These are phyloP conservation scores for Heliornis fulica DNA, from an alignment of 2,113 vertebrate genomes.

Conservation along the genomic window DNA sequence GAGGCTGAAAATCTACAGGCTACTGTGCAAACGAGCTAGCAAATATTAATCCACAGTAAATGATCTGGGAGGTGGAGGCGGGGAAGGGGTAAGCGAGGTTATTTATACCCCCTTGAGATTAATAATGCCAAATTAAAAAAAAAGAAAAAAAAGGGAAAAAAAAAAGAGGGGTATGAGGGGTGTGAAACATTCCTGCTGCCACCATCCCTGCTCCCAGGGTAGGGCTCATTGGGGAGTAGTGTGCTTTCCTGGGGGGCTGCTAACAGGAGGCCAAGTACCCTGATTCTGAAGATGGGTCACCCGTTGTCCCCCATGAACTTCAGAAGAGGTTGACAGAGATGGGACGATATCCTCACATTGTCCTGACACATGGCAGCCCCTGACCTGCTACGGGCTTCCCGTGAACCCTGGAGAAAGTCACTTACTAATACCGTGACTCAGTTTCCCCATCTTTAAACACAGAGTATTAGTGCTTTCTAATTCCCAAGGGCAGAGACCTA, in stretches of 20 bases:
- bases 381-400: fast-evolving
- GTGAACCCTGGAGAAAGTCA: neutral
- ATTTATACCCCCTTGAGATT: neutral
- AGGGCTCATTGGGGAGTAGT: neutral
- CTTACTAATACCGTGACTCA: neutral
- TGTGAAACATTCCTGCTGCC: neutral
- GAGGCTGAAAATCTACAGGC: constrained; percentile 48
- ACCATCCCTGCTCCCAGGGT: neutral
- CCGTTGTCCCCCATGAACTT: neutral
- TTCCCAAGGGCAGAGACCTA: neutral
- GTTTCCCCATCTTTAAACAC: neutral
- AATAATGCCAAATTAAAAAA: neutral
- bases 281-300: neutral
- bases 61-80: constrained; percentile 6
- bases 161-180: neutral
- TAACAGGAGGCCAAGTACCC: neutral
- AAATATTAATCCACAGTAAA: constrained; percentile 43
- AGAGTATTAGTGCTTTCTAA: fast-evolving
- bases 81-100: neutral
- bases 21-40: constrained; percentile 52
- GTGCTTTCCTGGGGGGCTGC: neutral
- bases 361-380: neutral
- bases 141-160: neutral
- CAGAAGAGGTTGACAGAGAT: neutral
- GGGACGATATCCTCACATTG: fast-evolving